Percentiles rank a stretch among this genome's conserved stretches.
Evolutionary conservation across 2,797 vertebrate genomes (phyloP).

Genomic region (Myoxocephalus aenaeus): DNA sequence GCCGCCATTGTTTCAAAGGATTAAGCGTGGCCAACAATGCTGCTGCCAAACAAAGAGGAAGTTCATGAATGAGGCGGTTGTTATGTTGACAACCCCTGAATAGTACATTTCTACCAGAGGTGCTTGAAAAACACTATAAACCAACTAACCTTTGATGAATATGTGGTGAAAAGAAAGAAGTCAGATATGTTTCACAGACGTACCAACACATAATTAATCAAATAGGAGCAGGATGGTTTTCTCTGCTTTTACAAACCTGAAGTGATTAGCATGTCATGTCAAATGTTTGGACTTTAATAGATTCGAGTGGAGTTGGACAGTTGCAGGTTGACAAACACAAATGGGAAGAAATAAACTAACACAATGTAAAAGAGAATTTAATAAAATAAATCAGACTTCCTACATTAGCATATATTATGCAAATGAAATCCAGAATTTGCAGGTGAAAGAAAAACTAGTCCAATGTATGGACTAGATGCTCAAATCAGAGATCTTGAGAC

Average conservation of each 20-base stretch:
- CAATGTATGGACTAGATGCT: neutral
- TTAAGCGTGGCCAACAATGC: conserved; percentile 16
- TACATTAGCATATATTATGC: neutral
- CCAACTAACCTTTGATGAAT: neutral
- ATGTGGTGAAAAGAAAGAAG: neutral
- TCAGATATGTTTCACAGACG: neutral
- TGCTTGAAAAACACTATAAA: neutral
- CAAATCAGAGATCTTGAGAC: neutral
- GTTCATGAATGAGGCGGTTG: conserved; percentile 13
- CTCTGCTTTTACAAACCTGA: neutral
- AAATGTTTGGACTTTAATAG: neutral
- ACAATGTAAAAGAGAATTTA: neutral
- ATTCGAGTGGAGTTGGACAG: neutral
- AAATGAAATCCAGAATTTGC: neutral
- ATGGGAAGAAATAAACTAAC: neutral
- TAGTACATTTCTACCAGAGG: neutral
- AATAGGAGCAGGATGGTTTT: neutral
- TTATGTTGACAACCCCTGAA: conserved; percentile 15
- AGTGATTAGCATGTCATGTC: neutral
- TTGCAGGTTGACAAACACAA: neutral
- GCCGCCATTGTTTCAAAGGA: conserved; percentile 29
- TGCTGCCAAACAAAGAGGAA: conserved; percentile 18
- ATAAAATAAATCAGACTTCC: neutral
- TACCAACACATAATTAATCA: neutral
- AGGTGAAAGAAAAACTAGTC: neutral